Percentiles rank a stretch among this genome's conserved stretches.
Evolutionary conservation across 2,888 invertebrate species (phyloP).

Genomic region (Leptopterna dolabrata): DNA sequence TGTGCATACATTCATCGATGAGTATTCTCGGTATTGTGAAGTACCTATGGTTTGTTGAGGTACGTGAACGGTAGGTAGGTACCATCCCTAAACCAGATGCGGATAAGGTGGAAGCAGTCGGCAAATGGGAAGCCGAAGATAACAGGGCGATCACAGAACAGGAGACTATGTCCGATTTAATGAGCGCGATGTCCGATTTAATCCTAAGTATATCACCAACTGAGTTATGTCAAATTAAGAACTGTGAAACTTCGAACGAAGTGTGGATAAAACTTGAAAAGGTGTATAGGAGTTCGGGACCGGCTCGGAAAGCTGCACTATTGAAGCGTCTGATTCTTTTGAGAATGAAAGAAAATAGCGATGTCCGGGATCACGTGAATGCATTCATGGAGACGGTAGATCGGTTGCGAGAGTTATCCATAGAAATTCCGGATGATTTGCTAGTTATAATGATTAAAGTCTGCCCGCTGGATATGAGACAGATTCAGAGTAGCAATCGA

Average conservation of each 20-base stretch:
- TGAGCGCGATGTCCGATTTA: no score
- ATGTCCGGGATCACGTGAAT: background rate
- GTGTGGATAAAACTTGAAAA: background rate
- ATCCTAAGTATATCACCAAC: no score
- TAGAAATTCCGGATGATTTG: no score
- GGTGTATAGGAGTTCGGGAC: background rate
- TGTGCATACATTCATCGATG: no score
- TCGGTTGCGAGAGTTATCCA: conserved; percentile 11
- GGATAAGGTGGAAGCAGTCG: no score
- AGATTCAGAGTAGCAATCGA: conserved; percentile 14
- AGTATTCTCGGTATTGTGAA: no score
- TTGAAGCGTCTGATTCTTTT: background rate
- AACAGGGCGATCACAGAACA: no score
- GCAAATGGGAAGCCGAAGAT: no score
- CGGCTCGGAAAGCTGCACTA: background rate
- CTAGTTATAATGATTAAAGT: conserved; percentile 13
- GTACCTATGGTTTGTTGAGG: no score
- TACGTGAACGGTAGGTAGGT: no score
- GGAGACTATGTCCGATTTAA: no score
- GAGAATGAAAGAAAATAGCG: conserved; percentile 10
- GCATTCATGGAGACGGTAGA: conserved; percentile 10
- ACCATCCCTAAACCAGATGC: no score
- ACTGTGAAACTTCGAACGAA: conserved; percentile 4
- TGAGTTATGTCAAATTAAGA: background rate
- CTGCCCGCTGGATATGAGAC: background rate